Evolutionary conservation across 2,797 vertebrate species (phyloP).

Genomic region (Trachurus trachurus): DNA sequence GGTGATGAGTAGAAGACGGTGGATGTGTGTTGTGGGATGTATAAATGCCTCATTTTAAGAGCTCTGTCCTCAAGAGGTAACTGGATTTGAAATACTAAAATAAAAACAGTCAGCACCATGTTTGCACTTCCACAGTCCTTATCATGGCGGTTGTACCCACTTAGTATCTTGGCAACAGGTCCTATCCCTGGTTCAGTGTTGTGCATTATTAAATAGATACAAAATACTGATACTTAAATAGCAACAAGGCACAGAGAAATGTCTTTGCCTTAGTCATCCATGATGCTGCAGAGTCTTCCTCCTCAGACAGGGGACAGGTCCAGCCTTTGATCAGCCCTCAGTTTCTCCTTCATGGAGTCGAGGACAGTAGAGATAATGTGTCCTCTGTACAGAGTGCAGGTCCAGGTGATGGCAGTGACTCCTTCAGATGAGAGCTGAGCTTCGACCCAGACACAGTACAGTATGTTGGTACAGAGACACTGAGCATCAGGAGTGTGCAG

Average conservation of each 20-base stretch:
- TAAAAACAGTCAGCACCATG: constrained; percentile 37
- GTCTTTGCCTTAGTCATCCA: constrained; percentile 23
- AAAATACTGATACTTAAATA: constrained; percentile 54
- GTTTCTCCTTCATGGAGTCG: neutral
- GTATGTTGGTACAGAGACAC: neutral
- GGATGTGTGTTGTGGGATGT: neutral
- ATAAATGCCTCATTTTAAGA: constrained; percentile 14
- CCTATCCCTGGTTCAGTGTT: neutral
- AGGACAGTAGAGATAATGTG: neutral
- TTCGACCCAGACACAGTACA: constrained; percentile 35
- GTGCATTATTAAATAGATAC: constrained; percentile 36
- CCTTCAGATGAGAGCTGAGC: constrained; percentile 1
- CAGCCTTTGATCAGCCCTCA: neutral
- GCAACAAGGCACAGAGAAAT: constrained; percentile 35
- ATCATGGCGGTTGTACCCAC: neutral
- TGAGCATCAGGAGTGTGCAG: constrained; percentile 28
- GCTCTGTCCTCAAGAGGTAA: constrained; percentile 10
- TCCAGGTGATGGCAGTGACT: constrained; percentile 7
- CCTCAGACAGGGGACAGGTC: constrained; percentile 9
- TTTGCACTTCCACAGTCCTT: neutral
- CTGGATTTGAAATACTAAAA: constrained; percentile 43
- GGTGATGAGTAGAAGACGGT: neutral
- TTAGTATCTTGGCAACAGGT: neutral
- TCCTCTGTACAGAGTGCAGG: constrained; percentile 8
- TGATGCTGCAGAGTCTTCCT: constrained; percentile 13